These are phyloP conservation scores for Temnothorax ravouxi DNA, from an alignment of 2,888 invertebrate genomes.

Conservation along the genomic window DNA sequence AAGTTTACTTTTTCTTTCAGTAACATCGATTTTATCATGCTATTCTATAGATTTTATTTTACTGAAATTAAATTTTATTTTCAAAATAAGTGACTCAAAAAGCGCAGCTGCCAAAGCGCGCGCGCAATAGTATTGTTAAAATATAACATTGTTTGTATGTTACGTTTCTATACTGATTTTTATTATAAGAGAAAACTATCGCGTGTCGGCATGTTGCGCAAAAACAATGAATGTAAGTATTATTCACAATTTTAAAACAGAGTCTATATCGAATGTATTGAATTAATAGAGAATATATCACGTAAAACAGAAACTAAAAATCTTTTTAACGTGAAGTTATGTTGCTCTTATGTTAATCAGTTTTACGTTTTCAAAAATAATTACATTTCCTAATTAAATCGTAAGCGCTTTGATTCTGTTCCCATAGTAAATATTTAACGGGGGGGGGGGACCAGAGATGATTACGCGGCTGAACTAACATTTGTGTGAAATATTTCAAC, in stretches of 20 bases:
- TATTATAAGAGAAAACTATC: neutral
- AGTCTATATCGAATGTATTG: neutral
- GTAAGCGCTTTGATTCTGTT: neutral
- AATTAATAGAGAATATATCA: neutral
- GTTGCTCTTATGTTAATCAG: neutral
- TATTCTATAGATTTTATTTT: conserved; percentile 2
- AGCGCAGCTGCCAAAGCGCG: neutral
- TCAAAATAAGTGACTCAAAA: neutral
- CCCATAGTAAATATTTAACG: neutral
- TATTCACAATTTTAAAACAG: neutral
- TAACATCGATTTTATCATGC: neutral
- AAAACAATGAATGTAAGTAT: neutral
- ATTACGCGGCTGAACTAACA: neutral
- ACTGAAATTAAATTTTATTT: neutral
- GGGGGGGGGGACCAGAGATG: neutral
- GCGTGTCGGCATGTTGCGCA: neutral
- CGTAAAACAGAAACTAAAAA: neutral
- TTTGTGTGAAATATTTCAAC: neutral
- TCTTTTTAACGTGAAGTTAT: neutral
- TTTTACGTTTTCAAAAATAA: neutral
- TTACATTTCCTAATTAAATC: conserved; percentile 20
- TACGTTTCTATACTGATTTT: neutral
- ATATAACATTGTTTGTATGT: conserved; percentile 1
- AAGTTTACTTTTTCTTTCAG: neutral
- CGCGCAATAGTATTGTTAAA: conserved; percentile 5